Conservation (phyloP, 2,888 invertebrate genomes). For the Meghimatium bilineatum region DNA sequence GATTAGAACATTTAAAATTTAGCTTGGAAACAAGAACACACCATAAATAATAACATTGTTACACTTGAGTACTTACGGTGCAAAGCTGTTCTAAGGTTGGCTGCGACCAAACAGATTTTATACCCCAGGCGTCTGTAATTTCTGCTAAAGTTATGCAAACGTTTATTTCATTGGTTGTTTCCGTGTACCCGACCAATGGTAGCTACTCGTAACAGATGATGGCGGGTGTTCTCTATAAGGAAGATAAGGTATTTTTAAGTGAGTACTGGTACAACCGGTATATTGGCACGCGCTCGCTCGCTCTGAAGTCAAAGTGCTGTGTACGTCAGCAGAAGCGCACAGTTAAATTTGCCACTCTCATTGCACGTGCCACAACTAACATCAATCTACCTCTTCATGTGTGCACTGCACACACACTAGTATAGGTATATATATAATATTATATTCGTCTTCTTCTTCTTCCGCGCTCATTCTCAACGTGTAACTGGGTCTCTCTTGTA, state of each 20-base stretch:
- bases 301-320: background rate
- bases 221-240: conserved; percentile 49
- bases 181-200: conserved; percentile 25
- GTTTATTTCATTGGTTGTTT: conserved; percentile 44
- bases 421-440: too few relatives aligned
- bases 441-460: too few relatives aligned
- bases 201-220: conserved; percentile 38
- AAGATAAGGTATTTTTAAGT: conserved; percentile 35
- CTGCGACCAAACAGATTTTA: conserved; percentile 26
- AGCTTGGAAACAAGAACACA: background rate
- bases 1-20: background rate
- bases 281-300: conserved; percentile 6
- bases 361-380: background rate
- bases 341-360: background rate
- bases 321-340: background rate
- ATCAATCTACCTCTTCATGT: background rate
- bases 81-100: conserved; percentile 48
- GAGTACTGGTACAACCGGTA: conserved; percentile 7
- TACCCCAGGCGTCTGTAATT: conserved; percentile 26
- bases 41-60: background rate
- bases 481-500: too few relatives aligned
- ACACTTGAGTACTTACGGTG: conserved; percentile 51
- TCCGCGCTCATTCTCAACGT: too few relatives aligned
- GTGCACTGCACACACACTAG: background rate
- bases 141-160: conserved; percentile 37